Conservation (phyloP, 1,140 invertebrate species). For the Drosophila azteca region DNA sequence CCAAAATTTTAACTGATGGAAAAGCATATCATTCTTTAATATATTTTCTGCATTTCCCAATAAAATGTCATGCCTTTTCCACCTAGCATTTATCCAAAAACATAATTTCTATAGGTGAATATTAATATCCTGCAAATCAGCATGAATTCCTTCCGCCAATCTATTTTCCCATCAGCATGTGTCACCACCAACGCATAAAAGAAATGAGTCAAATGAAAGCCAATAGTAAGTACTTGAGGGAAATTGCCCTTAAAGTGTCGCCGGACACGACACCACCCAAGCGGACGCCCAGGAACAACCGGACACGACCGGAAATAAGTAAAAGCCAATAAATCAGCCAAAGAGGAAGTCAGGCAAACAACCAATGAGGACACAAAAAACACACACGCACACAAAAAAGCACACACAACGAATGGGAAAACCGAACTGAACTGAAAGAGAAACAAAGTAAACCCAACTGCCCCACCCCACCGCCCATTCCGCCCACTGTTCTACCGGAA, state of each 20-base stretch:
- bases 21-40: too few relatives aligned
- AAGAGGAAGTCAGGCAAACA: slow-evolving; percentile 48
- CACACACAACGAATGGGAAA: slow-evolving; percentile 7
- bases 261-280: background rate
- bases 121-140: too few relatives aligned
- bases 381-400: background rate
- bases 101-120: too few relatives aligned
- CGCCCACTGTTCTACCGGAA: slow-evolving; percentile 58
- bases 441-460: slow-evolving; percentile 11
- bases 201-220: slow-evolving; percentile 15
- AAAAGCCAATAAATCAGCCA: slow-evolving; percentile 74
- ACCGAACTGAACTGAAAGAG: background rate
- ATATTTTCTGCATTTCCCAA: too few relatives aligned
- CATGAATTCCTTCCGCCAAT: too few relatives aligned
- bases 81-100: too few relatives aligned
- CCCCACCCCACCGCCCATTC: background rate
- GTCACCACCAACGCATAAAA: slow-evolving; percentile 13
- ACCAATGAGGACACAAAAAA: slow-evolving; percentile 7
- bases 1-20: too few relatives aligned
- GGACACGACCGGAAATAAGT: slow-evolving; percentile 69
- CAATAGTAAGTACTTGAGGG: slow-evolving; percentile 54
- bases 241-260: slow-evolving; percentile 35
- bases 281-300: slow-evolving; percentile 13
- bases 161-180: slow-evolving; percentile 11
- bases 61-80: too few relatives aligned